Evolutionary conservation across 2,797 vertebrate genomes (phyloP), one percentile per base, ranked within the genome.

Genomic region (Taenioides sp.): DNA sequence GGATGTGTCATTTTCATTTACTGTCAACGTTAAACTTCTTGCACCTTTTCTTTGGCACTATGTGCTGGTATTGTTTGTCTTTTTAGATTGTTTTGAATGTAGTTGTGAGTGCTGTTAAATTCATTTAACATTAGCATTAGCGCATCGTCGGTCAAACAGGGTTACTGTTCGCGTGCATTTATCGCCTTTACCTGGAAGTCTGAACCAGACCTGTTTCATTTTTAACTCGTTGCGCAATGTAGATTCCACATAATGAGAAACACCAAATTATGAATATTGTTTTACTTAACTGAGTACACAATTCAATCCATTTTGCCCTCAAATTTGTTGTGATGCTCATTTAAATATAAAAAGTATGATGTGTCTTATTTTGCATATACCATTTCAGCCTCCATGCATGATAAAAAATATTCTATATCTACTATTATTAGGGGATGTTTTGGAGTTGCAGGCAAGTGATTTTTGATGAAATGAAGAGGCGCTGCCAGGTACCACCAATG

Each of bases 391-490:
- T 23, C 20, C n/a, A 22, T 55, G 52, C n/a, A 23, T n/a, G 52
- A 55, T 9, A 28, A 59, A 27, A 27, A 7, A 5, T 25, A 14
- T 57, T 57, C 54, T 28, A 59, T 59, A 59, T 27, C 12, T 23
- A 28, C 10, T 93, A 75, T 91, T 88, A 80, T 86, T 92, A 98
- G 97, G 96, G 93, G 91, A 85, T 95, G 90, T 97, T 98, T 96
- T 97, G 97, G 97, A 97, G 95, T 93, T 97, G 95, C 96, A 97
- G 96, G 94, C 96, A 98, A 87, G 98, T 91, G 96, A 95, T 98
- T 94, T 97, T 98, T 96, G 96, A 97, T 93, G 97, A 99, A 92
- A 97, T 98, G 95, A 98, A 96, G 95, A 98, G 93, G 91, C 96
- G 96, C 91, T 91, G 95, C 78, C 95, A 98, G 97, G 97, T 99